Base-by-base conservation (phyloP, 2,797 vertebrate genomes). In the Coreius guichenoti region DNA sequence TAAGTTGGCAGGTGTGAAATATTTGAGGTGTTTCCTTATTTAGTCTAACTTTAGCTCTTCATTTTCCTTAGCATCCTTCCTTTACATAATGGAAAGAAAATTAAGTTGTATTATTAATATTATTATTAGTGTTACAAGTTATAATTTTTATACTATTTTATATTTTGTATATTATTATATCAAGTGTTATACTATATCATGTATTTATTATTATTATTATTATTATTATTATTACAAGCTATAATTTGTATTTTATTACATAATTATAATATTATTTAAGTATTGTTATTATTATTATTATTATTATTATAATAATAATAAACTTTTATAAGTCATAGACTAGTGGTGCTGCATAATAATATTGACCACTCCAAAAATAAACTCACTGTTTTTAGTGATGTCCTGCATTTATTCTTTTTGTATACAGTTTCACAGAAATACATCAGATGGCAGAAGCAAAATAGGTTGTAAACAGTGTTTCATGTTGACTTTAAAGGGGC, bases 401-500 rank as follows among this genome's bases (percentile, higher is more conserved):
- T 26, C 3, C 58, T 51, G 36, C 11, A n/a, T 39, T 69, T 69
- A 1, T 13, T 39, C 5, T 69, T 39, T 14, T 70, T 43, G 13
- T 70, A 70, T 13, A 13, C 0, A n/a, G 43, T 49, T 49, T 49
- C 2, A 51, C 14, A 29, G 70, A 73, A 29, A 73, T 17, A 29
- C 3, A 47, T 73, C n/a, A 5, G 26, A 81, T 11, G 8, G 5
- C 47, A 33, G 19, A 81, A 68, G 14, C 8, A 26, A n/a, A 51
- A 69, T 36, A 4, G 51, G 33, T n/a, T 77, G 75, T 58, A 39
- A 77, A 77, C 23, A 45, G 36, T 19, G 21, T 76, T 83, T 68
- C 81, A 74, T 67, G 81, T 67, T 65, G 56, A 75, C 81, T 83
- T 83, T n/a, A n/a, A n/a, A n/a, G n/a, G n/a, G n/a, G n/a, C n/a